Evolutionary conservation across 2,797 vertebrate genomes (phyloP).

Genomic region (Lophius americanus): DNA sequence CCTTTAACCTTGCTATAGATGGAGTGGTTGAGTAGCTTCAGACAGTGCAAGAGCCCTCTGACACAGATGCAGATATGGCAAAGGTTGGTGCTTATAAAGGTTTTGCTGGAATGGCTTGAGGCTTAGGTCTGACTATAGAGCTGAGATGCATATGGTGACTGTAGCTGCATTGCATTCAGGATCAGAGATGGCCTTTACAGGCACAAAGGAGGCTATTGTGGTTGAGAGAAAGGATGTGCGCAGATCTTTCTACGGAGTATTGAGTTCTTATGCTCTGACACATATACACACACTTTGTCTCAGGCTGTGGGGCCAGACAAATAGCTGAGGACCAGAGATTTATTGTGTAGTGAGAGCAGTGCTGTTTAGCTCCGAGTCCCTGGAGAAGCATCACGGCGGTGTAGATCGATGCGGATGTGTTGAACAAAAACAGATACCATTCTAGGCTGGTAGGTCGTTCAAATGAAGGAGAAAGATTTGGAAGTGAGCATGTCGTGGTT

Average conservation of each 20-base stretch:
- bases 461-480: neutral
- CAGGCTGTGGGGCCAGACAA: slow-evolving; percentile 45
- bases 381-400: slow-evolving; percentile 39
- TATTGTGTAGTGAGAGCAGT: slow-evolving; percentile 39
- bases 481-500: slow-evolving; percentile 10
- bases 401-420: slow-evolving; percentile 53
- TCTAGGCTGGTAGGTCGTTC: no score
- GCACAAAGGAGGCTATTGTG: slow-evolving; percentile 48
- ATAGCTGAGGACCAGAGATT: slow-evolving; percentile 62
- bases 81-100: slow-evolving; percentile 39
- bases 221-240: slow-evolving; percentile 43
- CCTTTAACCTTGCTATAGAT: neutral
- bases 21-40: neutral
- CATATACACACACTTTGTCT: slow-evolving; percentile 17
- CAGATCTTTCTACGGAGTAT: slow-evolving; percentile 47
- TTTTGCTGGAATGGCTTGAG: slow-evolving; percentile 19
- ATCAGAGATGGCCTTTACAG: slow-evolving; percentile 47
- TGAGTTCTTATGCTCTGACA: slow-evolving; percentile 43
- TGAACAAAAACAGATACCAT: slow-evolving; percentile 46
- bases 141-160: neutral
- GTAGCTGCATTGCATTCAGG: slow-evolving; percentile 16
- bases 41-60: neutral
- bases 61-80: slow-evolving; percentile 9
- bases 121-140: slow-evolving; percentile 16
- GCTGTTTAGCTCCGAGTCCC: slow-evolving; percentile 31